These are phyloP conservation scores for Leucophenga varia DNA, from an alignment of 1,140 invertebrate genomes.

Conservation along the genomic window DNA sequence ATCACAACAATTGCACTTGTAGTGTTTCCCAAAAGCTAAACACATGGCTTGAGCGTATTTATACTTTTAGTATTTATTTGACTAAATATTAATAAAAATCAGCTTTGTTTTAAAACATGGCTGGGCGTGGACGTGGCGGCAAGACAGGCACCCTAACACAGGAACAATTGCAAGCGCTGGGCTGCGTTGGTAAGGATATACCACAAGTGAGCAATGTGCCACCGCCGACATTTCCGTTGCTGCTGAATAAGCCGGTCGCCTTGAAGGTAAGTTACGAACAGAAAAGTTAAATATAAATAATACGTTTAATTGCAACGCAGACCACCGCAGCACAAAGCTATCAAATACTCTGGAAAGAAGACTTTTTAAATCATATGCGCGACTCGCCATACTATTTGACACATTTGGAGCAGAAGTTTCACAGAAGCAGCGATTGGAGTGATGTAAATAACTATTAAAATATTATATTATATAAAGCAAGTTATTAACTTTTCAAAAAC, in stretches of 20 bases:
- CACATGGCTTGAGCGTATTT: too few relatives aligned
- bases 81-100: too few relatives aligned
- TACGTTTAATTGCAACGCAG: slow-evolving; percentile 12
- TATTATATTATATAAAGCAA: too few relatives aligned
- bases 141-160: slow-evolving; percentile 64
- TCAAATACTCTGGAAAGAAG: slow-evolving; percentile 50
- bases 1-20: too few relatives aligned
- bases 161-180: slow-evolving; percentile 63
- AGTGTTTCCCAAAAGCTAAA: too few relatives aligned
- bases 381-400: slow-evolving; percentile 63
- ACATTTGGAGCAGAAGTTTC: too few relatives aligned
- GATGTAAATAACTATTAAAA: too few relatives aligned
- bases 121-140: slow-evolving; percentile 58
- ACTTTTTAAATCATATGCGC: slow-evolving; percentile 54
- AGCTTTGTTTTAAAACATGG: too few relatives aligned
- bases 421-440: slow-evolving; percentile 32
- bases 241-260: slow-evolving; percentile 65
- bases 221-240: slow-evolving; percentile 66
- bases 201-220: slow-evolving; percentile 64
- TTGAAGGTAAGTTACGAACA: slow-evolving; percentile 41
- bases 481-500: too few relatives aligned
- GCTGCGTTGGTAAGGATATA: slow-evolving; percentile 63
- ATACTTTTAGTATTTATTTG: too few relatives aligned
- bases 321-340: slow-evolving; percentile 43
- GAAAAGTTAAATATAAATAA: neutral